Percentiles rank a stretch among this genome's conserved stretches.
Evolutionary conservation across 2,797 vertebrate genomes (phyloP).

Genomic region (Anguilla marmorata): DNA sequence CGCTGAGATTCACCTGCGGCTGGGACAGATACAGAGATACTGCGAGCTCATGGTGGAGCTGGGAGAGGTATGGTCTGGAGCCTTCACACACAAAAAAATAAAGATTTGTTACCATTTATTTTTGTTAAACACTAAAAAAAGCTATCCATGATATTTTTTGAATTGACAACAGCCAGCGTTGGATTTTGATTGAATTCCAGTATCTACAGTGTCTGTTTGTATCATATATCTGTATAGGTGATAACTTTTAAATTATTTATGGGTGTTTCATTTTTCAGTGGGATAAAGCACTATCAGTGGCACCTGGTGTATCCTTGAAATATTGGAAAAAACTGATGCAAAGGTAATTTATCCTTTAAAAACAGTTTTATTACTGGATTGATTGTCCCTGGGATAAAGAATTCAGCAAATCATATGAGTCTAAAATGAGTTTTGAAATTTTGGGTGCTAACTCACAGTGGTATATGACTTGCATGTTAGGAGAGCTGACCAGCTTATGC

Average conservation of each 20-base stretch:
- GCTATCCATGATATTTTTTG: no score
- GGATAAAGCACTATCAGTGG: conserved; percentile 93
- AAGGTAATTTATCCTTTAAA: conserved; percentile 69
- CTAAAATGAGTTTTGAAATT: background rate
- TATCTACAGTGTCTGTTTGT: background rate
- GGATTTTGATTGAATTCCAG: background rate
- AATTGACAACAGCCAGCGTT: background rate
- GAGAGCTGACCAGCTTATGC: conserved; percentile 91
- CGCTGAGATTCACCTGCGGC: conserved; percentile 90
- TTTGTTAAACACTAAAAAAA: no score
- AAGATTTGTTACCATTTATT: no score
- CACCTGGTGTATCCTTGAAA: conserved; percentile 93
- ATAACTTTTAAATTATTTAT: background rate
- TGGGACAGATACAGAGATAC: conserved; percentile 94
- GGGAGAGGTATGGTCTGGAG: conserved; percentile 82
- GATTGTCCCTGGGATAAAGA: background rate
- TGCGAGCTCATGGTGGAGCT: conserved; percentile 98
- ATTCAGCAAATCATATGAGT: background rate
- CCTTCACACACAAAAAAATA: no score
- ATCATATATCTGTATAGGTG: background rate
- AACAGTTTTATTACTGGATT: background rate
- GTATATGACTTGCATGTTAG: conserved; percentile 57
- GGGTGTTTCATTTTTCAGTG: conserved; percentile 74
- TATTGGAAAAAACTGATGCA: conserved; percentile 98
- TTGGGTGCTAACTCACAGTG: background rate